Percentiles rank a stretch among this genome's conserved stretches.
phyloP scores from a whole-genome alignment of 2,113 vertebrate species.

The Thalassarche chlororhynchos region DNA sequence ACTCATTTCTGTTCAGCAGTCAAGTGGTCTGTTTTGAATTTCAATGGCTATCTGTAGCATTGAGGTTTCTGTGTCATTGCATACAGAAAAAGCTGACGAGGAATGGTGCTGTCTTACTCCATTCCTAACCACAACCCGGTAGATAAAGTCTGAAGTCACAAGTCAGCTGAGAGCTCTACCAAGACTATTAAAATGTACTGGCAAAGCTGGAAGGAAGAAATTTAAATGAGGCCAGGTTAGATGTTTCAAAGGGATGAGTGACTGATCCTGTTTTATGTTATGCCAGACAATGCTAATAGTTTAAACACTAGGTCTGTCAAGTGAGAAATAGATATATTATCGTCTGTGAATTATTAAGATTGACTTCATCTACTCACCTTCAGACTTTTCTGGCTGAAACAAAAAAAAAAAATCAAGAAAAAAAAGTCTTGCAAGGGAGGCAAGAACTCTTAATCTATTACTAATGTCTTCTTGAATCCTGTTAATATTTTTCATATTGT shows the following conservation, averaged over 20 bases:
- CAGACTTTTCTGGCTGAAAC: not conserved
- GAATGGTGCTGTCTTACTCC: not conserved
- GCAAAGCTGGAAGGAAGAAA: constrained; percentile 36
- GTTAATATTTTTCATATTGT: constrained; percentile 59
- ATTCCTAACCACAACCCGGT: not conserved
- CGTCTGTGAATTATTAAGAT: constrained; percentile 18
- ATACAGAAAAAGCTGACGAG: not conserved
- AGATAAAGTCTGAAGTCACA: constrained; percentile 41
- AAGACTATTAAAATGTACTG: constrained; percentile 37
- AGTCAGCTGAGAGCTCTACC: constrained; percentile 6
- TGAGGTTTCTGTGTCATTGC: not conserved
- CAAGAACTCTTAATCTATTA: constrained; percentile 40
- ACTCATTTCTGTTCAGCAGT: not conserved
- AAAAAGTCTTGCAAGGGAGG: not conserved
- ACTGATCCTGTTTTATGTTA: constrained; percentile 29
- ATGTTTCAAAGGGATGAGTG: constrained; percentile 31
- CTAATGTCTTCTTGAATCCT: constrained; percentile 20
- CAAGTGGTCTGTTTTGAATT: not conserved
- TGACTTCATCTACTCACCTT: constrained; percentile 9
- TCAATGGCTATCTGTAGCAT: not conserved
- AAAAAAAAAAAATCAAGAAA: not conserved
- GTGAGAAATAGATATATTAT: constrained; percentile 51
- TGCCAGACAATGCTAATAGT: constrained; percentile 33
- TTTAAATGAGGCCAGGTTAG: constrained; percentile 21
- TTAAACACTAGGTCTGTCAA: constrained; percentile 50